phyloP scores from a whole-genome alignment of 2,888 invertebrate species.

The Zaprionus bogoriensis region DNA sequence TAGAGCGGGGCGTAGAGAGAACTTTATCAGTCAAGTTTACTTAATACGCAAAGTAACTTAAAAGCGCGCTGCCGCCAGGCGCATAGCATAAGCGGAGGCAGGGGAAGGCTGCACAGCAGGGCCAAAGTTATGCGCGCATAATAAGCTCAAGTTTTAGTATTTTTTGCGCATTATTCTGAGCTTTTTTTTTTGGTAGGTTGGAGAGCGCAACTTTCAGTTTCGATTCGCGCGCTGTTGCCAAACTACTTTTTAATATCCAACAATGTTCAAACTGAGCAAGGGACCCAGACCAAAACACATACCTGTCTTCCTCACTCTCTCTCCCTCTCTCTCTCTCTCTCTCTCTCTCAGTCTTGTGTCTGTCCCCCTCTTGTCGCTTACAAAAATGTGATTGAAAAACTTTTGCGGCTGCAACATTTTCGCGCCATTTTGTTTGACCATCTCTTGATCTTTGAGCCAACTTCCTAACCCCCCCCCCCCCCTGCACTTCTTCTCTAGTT shows the following conservation, averaged over 20 bases:
- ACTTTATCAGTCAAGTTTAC: conserved; percentile 78
- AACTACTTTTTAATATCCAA: conserved; percentile 66
- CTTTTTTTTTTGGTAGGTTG: conserved; percentile 1
- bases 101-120: neutral
- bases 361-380: neutral
- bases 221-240: conserved; percentile 30
- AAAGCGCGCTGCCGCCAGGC: conserved; percentile 34
- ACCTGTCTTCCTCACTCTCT: neutral
- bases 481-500: neutral
- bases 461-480: neutral
- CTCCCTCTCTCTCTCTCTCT: neutral
- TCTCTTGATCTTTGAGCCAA: conserved; percentile 54
- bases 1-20: conserved; percentile 16
- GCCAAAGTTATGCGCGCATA: conserved; percentile 73
- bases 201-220: conserved; percentile 65
- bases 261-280: conserved; percentile 28
- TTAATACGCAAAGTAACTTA: conserved; percentile 79
- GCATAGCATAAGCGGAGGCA: neutral
- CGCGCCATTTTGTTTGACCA: conserved; percentile 60
- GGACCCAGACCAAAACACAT: conserved; percentile 6
- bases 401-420: conserved; percentile 59
- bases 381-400: conserved; percentile 69
- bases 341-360: neutral
- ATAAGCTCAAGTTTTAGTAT: conserved; percentile 67
- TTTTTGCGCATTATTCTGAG: conserved; percentile 8